phyloP scores from a whole-genome alignment of 2,113 vertebrate genomes.

The Phylloscopus trochiloides region DNA sequence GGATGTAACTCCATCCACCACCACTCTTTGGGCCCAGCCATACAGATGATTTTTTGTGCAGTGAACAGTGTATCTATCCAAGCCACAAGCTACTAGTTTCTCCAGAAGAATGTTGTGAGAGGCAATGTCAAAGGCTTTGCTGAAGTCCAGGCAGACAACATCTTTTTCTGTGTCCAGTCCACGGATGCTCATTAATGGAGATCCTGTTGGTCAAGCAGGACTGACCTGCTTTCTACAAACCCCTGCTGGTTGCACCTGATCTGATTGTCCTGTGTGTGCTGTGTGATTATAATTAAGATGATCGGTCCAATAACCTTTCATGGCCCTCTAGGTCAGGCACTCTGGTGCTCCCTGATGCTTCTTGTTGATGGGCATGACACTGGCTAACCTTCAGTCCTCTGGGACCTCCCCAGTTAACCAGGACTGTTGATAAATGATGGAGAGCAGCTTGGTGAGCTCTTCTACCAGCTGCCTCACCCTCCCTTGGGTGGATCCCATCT shows the following conservation, averaged over 20 bases:
- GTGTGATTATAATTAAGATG: not conserved
- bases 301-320: not conserved
- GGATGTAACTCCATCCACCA: not conserved
- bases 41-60: not conserved
- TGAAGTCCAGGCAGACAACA: not conserved
- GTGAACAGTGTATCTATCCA: not conserved
- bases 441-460: not conserved
- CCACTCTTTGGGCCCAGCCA: too few relatives aligned
- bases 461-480: not conserved
- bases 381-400: not conserved
- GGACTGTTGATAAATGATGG: not conserved
- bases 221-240: not conserved
- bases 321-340: not conserved
- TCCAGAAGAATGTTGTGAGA: not conserved
- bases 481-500: not conserved
- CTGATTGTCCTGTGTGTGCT: not conserved
- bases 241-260: not conserved
- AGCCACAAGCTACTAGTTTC: not conserved
- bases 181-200: not conserved
- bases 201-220: not conserved
- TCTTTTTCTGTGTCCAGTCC: not conserved
- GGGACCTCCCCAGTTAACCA: not conserved
- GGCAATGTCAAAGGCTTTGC: not conserved
- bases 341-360: not conserved
- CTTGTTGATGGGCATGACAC: not conserved